Percentiles rank a stretch among this genome's conserved stretches.
phyloP scores from a whole-genome alignment of 2,113 vertebrate species.

The Megaceryle torquata region DNA sequence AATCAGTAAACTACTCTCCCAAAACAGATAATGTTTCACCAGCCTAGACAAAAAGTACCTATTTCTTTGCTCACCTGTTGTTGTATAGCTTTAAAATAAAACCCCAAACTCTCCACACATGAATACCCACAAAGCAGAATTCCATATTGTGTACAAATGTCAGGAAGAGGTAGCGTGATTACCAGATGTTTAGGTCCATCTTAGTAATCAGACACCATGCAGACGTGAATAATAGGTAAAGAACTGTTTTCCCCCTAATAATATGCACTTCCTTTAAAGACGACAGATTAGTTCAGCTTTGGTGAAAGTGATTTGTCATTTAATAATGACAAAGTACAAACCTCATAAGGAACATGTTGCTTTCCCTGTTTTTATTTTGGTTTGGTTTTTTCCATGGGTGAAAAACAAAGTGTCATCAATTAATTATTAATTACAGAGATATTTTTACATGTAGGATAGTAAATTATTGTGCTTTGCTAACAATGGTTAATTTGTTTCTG shows the following conservation, averaged over 20 bases:
- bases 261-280: slow-evolving; percentile 55
- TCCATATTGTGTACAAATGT: not conserved
- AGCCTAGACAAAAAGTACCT: not conserved
- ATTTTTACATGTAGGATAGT: slow-evolving; percentile 29
- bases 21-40: slow-evolving; percentile 5
- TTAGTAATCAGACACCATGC: slow-evolving; percentile 30
- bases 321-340: not conserved
- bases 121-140: not conserved
- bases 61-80: slow-evolving; percentile 20
- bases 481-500: slow-evolving; percentile 40
- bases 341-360: not conserved
- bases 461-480: slow-evolving; percentile 53
- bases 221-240: slow-evolving; percentile 21
- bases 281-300: not conserved
- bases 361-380: not conserved
- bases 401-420: slow-evolving; percentile 38
- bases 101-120: not conserved
- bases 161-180: slow-evolving; percentile 7
- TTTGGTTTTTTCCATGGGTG: not conserved
- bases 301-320: slow-evolving; percentile 59
- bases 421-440: slow-evolving; percentile 71
- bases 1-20: not conserved
- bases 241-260: not conserved
- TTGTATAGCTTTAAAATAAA: not conserved
- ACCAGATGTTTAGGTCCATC: slow-evolving; percentile 47